Percentiles rank a stretch among this genome's conserved stretches.
These are phyloP conservation scores for Sphaerophoria taeniata DNA, from an alignment of 2,888 invertebrate species.

Conservation along the genomic window DNA sequence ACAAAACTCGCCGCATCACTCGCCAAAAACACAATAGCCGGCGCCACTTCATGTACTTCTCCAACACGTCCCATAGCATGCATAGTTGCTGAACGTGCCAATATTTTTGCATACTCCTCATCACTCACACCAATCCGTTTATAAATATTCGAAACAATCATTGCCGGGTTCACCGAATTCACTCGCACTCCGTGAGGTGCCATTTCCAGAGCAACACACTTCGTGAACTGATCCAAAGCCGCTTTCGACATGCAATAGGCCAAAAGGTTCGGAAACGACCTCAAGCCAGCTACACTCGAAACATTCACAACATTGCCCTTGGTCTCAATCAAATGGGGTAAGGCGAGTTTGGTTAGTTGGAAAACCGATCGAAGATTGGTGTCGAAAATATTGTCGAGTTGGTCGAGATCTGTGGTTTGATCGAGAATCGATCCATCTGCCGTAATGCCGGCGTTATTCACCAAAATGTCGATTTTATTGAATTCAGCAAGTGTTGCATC, in stretches of 20 bases:
- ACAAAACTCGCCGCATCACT: slow-evolving; percentile 88
- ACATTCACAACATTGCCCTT: slow-evolving; percentile 96
- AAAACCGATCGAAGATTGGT: slow-evolving; percentile 91
- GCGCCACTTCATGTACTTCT: slow-evolving; percentile 91
- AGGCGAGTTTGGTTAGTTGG: slow-evolving; percentile 90
- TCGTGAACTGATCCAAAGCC: slow-evolving; percentile 96
- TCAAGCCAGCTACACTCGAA: slow-evolving; percentile 94
- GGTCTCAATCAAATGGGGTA: slow-evolving; percentile 90
- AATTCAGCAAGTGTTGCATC: slow-evolving; percentile 88
- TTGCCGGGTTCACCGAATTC: slow-evolving; percentile 97
- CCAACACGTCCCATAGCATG: slow-evolving; percentile 95
- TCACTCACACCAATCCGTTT: slow-evolving; percentile 90
- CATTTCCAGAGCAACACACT: slow-evolving; percentile 93
- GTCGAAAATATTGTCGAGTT: slow-evolving; percentile 93
- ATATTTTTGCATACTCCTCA: slow-evolving; percentile 90
- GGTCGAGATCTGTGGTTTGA: slow-evolving; percentile 86
- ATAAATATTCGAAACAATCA: slow-evolving; percentile 93
- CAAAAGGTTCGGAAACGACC: slow-evolving; percentile 94
- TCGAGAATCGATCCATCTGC: slow-evolving; percentile 91
- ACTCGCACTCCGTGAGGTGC: slow-evolving; percentile 91
- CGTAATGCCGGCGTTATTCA: slow-evolving; percentile 95
- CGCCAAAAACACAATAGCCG: slow-evolving; percentile 94
- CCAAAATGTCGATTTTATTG: slow-evolving; percentile 87
- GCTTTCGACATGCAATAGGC: slow-evolving; percentile 96
- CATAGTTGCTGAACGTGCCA: slow-evolving; percentile 84